Evolutionary conservation across 2,797 vertebrate species (phyloP).

Genomic region (Triplophysa yarkandensis): DNA sequence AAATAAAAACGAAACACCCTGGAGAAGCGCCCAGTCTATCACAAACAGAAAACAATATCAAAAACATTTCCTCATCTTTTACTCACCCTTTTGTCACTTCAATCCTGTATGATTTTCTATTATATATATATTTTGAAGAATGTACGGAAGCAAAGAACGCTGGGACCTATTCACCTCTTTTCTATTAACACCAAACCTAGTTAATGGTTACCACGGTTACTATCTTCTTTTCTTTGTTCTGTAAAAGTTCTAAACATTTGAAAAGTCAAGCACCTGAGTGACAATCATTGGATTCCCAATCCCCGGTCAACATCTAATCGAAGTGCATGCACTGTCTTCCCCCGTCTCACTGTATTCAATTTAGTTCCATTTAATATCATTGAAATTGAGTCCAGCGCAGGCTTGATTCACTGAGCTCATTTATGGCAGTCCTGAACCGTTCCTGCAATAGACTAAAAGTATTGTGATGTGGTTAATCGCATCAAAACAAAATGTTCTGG

Average conservation of each 20-base stretch:
- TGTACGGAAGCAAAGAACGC: too few relatives aligned
- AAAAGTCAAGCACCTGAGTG: too few relatives aligned
- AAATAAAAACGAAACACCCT: background rate
- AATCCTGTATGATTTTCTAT: too few relatives aligned
- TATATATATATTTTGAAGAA: too few relatives aligned
- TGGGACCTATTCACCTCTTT: too few relatives aligned
- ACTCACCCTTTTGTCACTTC: too few relatives aligned
- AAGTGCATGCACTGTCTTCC: background rate
- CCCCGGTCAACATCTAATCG: background rate
- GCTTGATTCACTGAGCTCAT: conserved; percentile 35
- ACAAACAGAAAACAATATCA: background rate
- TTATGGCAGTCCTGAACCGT: conserved; percentile 10
- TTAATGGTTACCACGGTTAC: too few relatives aligned
- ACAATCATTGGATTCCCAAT: too few relatives aligned
- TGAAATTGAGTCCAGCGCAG: conserved; percentile 30
- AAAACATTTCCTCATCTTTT: too few relatives aligned
- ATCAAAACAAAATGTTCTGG: conserved; percentile 22
- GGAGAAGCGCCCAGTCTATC: background rate
- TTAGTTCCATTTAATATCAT: conserved; percentile 20
- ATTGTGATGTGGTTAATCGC: conserved; percentile 20
- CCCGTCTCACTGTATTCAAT: conserved; percentile 8
- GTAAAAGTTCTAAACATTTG: too few relatives aligned
- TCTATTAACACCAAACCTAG: too few relatives aligned
- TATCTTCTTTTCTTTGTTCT: too few relatives aligned
- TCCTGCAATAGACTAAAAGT: conserved; percentile 24